These are phyloP conservation scores for Chrysemys picta DNA, from an alignment of 2,113 vertebrate genomes.

Conservation along the genomic window DNA sequence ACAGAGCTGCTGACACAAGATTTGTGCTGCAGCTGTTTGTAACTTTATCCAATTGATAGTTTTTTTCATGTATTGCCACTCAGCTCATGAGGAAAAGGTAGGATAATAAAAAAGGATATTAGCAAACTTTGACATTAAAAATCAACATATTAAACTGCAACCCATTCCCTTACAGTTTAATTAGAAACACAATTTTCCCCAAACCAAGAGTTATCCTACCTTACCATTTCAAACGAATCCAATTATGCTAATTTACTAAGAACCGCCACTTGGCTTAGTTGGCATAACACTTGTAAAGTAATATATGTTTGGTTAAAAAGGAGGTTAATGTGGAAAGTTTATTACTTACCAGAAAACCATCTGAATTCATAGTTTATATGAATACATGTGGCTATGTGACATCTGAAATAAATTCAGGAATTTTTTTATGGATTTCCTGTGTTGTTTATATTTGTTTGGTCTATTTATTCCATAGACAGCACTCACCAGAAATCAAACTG, in stretches of 20 bases:
- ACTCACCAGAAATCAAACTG: constrained; percentile 74
- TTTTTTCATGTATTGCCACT: background rate
- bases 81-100: background rate
- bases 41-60: background rate
- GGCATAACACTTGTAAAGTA: constrained; percentile 67
- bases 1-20: background rate
- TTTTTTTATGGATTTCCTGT: constrained; percentile 77
- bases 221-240: constrained; percentile 27
- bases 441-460: constrained; percentile 77
- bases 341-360: constrained; percentile 66
- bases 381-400: background rate
- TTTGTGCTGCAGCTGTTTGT: background rate
- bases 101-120: background rate
- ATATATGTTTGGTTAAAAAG: constrained; percentile 73
- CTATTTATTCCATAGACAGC: constrained; percentile 73
- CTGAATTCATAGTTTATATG: constrained; percentile 60
- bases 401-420: constrained; percentile 76
- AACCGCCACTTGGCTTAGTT: constrained; percentile 66
- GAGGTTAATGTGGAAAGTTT: constrained; percentile 73
- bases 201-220: background rate
- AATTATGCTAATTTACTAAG: constrained; percentile 56
- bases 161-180: background rate
- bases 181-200: background rate
- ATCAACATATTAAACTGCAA: background rate
- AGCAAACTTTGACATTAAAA: background rate